Conservation (phyloP, 2,888 invertebrate species). For the Parascotia fuliginaria region DNA sequence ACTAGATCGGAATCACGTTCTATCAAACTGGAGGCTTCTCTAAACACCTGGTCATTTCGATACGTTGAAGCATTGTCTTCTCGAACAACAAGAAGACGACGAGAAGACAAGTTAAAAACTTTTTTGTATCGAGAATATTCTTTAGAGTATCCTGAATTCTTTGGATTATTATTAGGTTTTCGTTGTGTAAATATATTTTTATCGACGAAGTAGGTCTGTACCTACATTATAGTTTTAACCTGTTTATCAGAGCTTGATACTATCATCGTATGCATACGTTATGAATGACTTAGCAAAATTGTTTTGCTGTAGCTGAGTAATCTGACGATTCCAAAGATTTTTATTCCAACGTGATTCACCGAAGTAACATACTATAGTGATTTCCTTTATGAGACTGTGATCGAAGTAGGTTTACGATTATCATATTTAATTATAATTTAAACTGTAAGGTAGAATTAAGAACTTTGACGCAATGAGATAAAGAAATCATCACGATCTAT, state of each 20-base stretch:
- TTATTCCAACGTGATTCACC: conserved; percentile 57
- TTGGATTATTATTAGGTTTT: conserved; percentile 3
- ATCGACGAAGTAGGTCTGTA: neutral
- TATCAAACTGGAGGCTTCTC: neutral
- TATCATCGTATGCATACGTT: neutral
- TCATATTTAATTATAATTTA: conserved; percentile 37
- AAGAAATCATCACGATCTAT: neutral
- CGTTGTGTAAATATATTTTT: conserved; percentile 5
- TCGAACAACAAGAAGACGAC: conserved; percentile 3
- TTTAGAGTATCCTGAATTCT: neutral
- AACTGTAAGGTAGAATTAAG: conserved; percentile 21
- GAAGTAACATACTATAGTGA: conserved; percentile 65
- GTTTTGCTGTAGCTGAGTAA: conserved; percentile 12
- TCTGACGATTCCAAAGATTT: conserved; percentile 36
- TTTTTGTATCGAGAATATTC: neutral
- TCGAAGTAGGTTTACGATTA: conserved; percentile 57
- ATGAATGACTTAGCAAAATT: neutral
- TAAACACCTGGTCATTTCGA: neutral
- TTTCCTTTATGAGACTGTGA: conserved; percentile 79
- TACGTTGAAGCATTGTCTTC: neutral
- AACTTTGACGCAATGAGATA: too few relatives aligned
- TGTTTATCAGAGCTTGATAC: conserved; percentile 1
- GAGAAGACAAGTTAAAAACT: neutral
- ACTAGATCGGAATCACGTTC: conserved; percentile 52
- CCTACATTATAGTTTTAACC: neutral